Percentiles rank a stretch among this genome's conserved stretches.
Conservation (phyloP, 2,888 invertebrate species). For the Smittia sp. region DNA sequence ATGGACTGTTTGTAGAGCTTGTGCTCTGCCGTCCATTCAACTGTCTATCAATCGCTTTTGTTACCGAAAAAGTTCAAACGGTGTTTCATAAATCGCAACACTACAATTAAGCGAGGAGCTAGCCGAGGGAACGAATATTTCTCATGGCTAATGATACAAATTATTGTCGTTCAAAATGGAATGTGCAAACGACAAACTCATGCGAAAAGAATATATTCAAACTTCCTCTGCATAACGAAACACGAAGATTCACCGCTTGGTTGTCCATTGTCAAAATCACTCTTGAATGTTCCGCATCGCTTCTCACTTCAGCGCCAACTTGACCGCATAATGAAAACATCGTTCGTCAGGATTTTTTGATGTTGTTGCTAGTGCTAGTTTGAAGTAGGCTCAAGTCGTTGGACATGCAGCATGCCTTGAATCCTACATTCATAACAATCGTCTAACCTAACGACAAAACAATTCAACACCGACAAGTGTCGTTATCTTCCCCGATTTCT, state of each 20-base stretch:
- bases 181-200: not conserved
- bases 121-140: not conserved
- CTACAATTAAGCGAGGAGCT: not conserved
- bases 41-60: not conserved
- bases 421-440: too few species aligned
- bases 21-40: not conserved
- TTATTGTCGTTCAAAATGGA: not conserved
- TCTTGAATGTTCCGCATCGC: conserved; percentile 14
- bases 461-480: too few species aligned
- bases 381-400: too few species aligned
- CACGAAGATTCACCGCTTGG: conserved; percentile 3
- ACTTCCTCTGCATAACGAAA: not conserved
- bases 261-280: conserved; percentile 1
- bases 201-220: not conserved
- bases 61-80: not conserved
- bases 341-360: too few species aligned
- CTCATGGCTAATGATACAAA: conserved; percentile 10
- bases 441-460: too few species aligned
- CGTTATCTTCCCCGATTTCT: too few species aligned
- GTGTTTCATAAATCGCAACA: not conserved
- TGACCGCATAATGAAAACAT: too few species aligned
- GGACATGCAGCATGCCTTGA: too few species aligned
- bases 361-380: too few species aligned
- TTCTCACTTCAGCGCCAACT: not conserved
- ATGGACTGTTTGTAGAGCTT: not conserved